These are phyloP conservation scores for Drosophila sordidapex DNA, from an alignment of 2,888 invertebrate species.

Conservation along the genomic window DNA sequence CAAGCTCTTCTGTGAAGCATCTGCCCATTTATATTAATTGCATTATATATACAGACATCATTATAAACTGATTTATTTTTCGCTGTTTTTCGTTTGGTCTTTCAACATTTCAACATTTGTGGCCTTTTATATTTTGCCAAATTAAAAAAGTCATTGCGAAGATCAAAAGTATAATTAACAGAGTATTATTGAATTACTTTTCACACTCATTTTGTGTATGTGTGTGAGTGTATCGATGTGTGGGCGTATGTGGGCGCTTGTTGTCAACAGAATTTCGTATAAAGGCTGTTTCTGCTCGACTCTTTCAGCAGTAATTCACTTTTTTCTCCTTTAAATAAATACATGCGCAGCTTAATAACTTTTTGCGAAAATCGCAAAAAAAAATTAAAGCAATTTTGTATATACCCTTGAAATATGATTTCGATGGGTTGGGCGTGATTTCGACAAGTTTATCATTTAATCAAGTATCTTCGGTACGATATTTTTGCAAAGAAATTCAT, in stretches of 20 bases:
- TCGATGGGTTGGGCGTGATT: neutral
- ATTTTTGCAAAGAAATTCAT: neutral
- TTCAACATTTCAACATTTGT: constrained; percentile 10
- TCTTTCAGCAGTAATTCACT: constrained; percentile 41
- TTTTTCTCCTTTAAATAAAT: constrained; percentile 24
- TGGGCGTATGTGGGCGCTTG: neutral
- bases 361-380: constrained; percentile 16
- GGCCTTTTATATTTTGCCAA: constrained; percentile 40
- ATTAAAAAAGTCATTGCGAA: constrained; percentile 54
- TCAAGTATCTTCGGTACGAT: neutral
- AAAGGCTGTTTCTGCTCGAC: neutral
- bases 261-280: constrained; percentile 27
- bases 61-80: constrained; percentile 35
- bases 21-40: neutral
- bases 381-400: constrained; percentile 4
- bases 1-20: constrained; percentile 22
- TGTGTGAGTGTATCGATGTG: neutral
- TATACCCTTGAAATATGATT: neutral
- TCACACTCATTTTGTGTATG: constrained; percentile 45
- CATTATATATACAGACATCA: neutral
- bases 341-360: constrained; percentile 36
- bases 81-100: constrained; percentile 7
- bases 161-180: constrained; percentile 75
- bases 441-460: no score
- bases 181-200: constrained; percentile 61